Evolutionary conservation across 2,888 invertebrate species (phyloP).

Genomic region (Erynnis tages): DNA sequence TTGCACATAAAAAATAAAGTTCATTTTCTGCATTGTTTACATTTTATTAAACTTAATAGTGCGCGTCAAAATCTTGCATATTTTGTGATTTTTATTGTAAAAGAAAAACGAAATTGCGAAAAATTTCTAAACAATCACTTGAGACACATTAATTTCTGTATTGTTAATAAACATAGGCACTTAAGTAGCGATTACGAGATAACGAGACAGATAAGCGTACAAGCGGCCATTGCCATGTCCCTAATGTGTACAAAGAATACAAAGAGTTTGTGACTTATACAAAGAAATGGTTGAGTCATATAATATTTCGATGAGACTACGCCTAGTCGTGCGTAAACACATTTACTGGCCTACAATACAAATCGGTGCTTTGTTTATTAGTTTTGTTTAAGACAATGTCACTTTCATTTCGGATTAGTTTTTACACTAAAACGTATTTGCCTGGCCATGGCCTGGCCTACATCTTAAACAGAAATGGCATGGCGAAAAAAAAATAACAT

Average conservation of each 20-base stretch:
- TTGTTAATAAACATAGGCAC: too few species aligned
- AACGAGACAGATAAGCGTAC: neutral
- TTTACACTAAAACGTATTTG: too few species aligned
- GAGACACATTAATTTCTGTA: neutral
- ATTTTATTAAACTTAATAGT: too few species aligned
- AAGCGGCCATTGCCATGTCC: neutral
- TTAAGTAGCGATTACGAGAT: neutral
- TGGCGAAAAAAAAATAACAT: too few species aligned
- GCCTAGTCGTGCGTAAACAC: neutral
- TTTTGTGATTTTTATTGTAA: too few species aligned
- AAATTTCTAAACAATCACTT: neutral
- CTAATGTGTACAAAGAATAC: neutral
- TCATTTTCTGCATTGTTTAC: too few species aligned
- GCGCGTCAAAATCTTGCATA: too few species aligned
- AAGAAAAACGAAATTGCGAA: too few species aligned
- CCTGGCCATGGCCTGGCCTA: too few species aligned
- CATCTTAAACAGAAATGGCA: too few species aligned
- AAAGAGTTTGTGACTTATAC: slow-evolving; percentile 27
- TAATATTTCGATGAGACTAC: slow-evolving; percentile 7
- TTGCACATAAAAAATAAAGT: neutral
- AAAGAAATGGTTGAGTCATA: slow-evolving; percentile 40
- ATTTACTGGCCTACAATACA: slow-evolving; percentile 15
- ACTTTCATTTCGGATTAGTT: neutral
- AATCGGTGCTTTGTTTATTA: slow-evolving; percentile 16
- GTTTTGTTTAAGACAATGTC: neutral